A percentile compares a stretch with the other conserved stretches of the same genome.
phyloP scores from a whole-genome alignment of 2,113 vertebrate genomes.

The Pomatorhinus ruficollis region DNA sequence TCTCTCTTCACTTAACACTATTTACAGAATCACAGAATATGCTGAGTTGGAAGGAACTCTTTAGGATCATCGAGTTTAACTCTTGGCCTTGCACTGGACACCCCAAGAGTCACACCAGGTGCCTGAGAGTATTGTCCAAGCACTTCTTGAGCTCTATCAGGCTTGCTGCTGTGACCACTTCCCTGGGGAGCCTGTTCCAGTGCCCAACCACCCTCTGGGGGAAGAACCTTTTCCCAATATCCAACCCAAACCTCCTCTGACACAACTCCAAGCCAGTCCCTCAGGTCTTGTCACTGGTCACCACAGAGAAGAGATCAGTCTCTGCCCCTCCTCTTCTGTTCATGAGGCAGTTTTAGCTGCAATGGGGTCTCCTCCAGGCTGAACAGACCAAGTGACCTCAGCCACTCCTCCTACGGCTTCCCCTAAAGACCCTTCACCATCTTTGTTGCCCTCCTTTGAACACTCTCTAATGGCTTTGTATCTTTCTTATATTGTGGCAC shows the following conservation, averaged over 20 bases:
- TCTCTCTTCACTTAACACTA: not conserved
- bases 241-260: not conserved
- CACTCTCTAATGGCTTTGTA: accelerated
- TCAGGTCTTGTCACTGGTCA: not conserved
- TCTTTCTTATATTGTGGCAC: not conserved
- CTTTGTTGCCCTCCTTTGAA: not conserved
- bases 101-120: not conserved
- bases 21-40: not conserved
- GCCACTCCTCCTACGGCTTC: accelerated
- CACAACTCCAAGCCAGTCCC: not conserved
- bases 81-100: not conserved
- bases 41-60: not conserved
- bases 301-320: not conserved
- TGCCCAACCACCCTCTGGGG: not conserved
- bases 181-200: not conserved
- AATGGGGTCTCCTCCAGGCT: not conserved
- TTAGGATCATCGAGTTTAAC: not conserved
- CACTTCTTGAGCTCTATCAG: not conserved
- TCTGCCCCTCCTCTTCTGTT: not conserved
- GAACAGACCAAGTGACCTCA: not conserved
- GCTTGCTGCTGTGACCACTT: not conserved
- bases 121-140: not conserved
- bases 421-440: not conserved
- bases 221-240: not conserved
- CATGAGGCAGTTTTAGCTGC: not conserved